Conservation (phyloP, 1,140 invertebrate genomes). For the Chironomus striatipennis region DNA sequence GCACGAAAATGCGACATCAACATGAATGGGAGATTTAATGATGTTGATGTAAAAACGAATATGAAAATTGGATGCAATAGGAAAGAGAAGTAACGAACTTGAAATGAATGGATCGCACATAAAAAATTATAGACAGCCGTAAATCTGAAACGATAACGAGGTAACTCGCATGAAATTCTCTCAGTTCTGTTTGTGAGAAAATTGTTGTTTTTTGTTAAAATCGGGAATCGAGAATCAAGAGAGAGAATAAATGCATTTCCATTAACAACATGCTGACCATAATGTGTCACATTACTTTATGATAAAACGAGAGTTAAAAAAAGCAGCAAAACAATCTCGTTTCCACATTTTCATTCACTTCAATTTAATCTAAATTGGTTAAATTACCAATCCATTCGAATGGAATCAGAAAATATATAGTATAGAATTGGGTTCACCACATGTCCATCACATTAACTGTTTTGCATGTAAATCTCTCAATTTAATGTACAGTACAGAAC, state of each 20-base stretch:
- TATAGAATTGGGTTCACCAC: background rate
- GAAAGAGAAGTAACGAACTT: background rate
- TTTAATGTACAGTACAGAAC: too few relatives aligned
- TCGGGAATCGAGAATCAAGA: too few relatives aligned
- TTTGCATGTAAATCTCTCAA: conserved; percentile 8
- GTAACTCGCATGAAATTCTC: background rate
- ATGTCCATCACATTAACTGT: background rate
- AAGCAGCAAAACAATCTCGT: background rate
- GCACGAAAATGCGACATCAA: background rate
- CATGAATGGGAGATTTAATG: too few relatives aligned
- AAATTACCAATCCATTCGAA: background rate
- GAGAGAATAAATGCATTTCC: background rate
- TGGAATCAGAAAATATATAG: too few relatives aligned
- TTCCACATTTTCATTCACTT: conserved; percentile 5
- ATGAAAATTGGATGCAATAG: background rate
- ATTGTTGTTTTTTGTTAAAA: too few relatives aligned
- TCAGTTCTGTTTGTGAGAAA: background rate
- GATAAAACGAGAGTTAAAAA: background rate
- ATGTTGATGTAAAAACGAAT: too few relatives aligned
- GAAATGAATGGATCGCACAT: background rate
- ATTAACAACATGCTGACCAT: background rate
- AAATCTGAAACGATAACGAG: too few relatives aligned
- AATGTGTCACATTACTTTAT: background rate
- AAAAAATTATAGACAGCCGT: background rate
- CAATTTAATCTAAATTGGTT: conserved; percentile 6